These are phyloP conservation scores for Athalia rosae DNA, from an alignment of 2,888 invertebrate genomes.

Conservation along the genomic window DNA sequence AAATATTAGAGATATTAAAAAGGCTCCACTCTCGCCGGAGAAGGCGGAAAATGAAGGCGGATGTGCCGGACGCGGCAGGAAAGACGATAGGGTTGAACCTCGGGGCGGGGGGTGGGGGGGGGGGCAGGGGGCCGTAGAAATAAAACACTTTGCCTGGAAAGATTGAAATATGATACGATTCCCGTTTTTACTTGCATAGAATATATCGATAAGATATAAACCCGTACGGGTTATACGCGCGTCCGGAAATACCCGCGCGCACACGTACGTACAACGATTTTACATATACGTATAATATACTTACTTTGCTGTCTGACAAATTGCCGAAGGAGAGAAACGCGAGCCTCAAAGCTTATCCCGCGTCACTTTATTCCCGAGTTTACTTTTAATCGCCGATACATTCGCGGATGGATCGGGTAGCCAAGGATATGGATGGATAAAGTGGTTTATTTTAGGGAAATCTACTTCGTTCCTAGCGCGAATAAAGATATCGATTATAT, in stretches of 20 bases:
- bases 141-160: conserved; percentile 16
- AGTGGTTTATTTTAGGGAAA: too few species aligned
- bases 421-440: too few species aligned
- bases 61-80: not conserved
- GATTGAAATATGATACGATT: conserved; percentile 43
- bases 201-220: conserved; percentile 24
- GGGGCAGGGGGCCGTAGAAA: not conserved
- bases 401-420: too few species aligned
- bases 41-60: not conserved
- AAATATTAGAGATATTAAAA: conserved; percentile 67
- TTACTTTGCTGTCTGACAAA: too few species aligned
- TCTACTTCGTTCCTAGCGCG: too few species aligned
- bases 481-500: too few species aligned
- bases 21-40: conserved; percentile 41
- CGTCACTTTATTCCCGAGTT: conserved; percentile 1
- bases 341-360: too few species aligned
- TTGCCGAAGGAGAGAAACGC: too few species aligned
- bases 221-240: not conserved
- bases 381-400: not conserved
- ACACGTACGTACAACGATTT: too few species aligned
- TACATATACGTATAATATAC: too few species aligned
- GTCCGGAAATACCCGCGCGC: too few species aligned
- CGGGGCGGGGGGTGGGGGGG: not conserved
- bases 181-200: conserved; percentile 25
- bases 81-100: conserved; percentile 5